phyloP scores from a whole-genome alignment of 2,888 invertebrate genomes.

The Polydrusus cervinus region DNA sequence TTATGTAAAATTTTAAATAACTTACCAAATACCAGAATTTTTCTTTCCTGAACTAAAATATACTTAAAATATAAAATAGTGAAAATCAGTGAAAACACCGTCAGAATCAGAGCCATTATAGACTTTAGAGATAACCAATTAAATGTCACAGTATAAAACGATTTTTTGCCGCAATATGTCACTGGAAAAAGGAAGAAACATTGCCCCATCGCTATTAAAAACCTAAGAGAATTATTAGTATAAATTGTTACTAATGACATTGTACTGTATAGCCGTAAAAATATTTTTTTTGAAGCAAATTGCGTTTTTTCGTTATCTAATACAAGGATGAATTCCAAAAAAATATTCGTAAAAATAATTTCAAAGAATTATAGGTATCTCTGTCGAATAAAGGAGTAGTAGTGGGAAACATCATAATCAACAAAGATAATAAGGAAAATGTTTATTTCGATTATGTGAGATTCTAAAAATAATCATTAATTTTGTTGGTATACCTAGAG shows the following conservation, averaged over 20 bases:
- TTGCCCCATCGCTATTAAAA: slow-evolving; percentile 28
- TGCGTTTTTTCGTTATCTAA: too few species aligned
- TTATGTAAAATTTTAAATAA: background rate
- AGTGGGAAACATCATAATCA: too few species aligned
- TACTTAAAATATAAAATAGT: slow-evolving; percentile 25
- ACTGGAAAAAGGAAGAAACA: slow-evolving; percentile 40
- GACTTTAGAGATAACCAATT: slow-evolving; percentile 31
- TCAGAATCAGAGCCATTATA: slow-evolving; percentile 1
- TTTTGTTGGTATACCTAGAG: too few species aligned
- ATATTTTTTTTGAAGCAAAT: too few species aligned
- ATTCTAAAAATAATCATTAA: too few species aligned
- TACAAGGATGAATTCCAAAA: too few species aligned
- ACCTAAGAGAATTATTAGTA: background rate
- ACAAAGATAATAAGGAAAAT: too few species aligned
- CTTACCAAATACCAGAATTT: slow-evolving; percentile 36
- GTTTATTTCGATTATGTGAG: too few species aligned
- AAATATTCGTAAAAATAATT: too few species aligned
- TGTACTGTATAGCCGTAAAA: background rate
- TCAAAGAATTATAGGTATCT: too few species aligned
- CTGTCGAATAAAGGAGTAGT: too few species aligned
- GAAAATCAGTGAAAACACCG: slow-evolving; percentile 7
- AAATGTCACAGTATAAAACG: background rate
- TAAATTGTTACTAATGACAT: slow-evolving; percentile 3
- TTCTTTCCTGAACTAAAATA: slow-evolving; percentile 18
- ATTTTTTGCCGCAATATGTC: slow-evolving; percentile 10